phyloP scores from a whole-genome alignment of 2,797 vertebrate species.

The Orientallactaga sibirica region DNA sequence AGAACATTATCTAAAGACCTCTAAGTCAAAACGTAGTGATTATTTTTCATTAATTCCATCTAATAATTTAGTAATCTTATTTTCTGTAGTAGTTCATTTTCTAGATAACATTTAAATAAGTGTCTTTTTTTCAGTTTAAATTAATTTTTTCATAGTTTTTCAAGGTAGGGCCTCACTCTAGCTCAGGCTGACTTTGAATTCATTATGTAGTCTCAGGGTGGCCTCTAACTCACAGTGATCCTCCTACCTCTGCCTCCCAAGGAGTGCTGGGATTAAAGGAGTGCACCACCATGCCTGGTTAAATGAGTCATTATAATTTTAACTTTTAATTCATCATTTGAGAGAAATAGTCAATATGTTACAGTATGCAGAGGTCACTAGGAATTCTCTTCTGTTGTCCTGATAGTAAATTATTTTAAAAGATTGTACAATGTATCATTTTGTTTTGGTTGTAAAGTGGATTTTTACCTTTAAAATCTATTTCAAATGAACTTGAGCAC shows the following conservation, averaged over 20 bases:
- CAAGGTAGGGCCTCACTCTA: no score
- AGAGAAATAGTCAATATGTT: not conserved
- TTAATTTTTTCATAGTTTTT: no score
- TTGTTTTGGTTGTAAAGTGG: no score
- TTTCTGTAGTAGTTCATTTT: not conserved
- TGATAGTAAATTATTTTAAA: not conserved
- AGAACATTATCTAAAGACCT: not conserved
- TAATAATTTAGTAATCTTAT: not conserved
- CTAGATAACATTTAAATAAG: not conserved
- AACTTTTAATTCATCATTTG: not conserved
- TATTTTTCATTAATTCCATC: not conserved
- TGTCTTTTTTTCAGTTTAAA: not conserved
- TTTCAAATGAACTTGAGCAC: no score
- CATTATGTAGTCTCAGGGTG: no score
- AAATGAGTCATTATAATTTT: not conserved
- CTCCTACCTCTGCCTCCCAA: no score
- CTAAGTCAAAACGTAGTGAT: constrained; percentile 22
- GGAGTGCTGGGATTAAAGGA: no score
- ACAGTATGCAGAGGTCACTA: not conserved
- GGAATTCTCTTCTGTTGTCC: not conserved
- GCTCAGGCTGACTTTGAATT: no score
- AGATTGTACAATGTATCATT: no score
- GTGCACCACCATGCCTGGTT: no score
- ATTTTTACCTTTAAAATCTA: no score
- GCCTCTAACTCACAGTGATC: no score